Conservation (phyloP, 2,113 vertebrate species). For the Spea bombifrons region DNA sequence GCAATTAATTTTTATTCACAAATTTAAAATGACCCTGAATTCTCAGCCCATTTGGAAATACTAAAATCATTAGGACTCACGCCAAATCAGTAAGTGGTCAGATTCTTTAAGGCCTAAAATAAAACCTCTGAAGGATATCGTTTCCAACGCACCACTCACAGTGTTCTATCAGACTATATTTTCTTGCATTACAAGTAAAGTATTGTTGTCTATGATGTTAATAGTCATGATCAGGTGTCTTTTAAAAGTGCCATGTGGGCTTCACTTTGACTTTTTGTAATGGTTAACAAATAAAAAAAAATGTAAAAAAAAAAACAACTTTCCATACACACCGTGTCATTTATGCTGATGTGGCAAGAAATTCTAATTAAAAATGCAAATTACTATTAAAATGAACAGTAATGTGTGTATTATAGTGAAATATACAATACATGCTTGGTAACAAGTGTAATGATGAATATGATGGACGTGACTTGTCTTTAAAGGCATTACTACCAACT, state of each 20-base stretch:
- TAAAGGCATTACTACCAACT: too few relatives aligned
- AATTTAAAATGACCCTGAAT: too few relatives aligned
- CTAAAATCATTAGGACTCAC: conserved; percentile 1
- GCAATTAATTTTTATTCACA: too few relatives aligned
- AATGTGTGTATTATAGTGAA: too few relatives aligned
- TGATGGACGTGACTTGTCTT: too few relatives aligned
- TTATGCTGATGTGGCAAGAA: too few relatives aligned
- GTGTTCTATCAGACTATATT: conserved; percentile 1
- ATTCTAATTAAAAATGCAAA: too few relatives aligned
- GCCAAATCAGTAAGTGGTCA: background rate
- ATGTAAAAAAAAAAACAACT: too few relatives aligned
- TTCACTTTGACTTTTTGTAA: background rate
- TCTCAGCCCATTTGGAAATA: background rate
- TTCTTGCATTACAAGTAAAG: background rate
- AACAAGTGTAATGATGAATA: too few relatives aligned
- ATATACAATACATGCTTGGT: too few relatives aligned
- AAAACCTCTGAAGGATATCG: background rate
- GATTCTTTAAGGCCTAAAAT: background rate
- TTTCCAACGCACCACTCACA: background rate
- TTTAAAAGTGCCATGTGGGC: background rate
- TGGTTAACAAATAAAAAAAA: conserved; percentile 13
- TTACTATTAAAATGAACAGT: too few relatives aligned
- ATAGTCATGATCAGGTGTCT: background rate
- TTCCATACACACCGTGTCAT: too few relatives aligned
- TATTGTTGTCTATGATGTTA: background rate